Base-by-base conservation (phyloP, 2,797 vertebrate genomes). In the Serranus cabrilla region DNA sequence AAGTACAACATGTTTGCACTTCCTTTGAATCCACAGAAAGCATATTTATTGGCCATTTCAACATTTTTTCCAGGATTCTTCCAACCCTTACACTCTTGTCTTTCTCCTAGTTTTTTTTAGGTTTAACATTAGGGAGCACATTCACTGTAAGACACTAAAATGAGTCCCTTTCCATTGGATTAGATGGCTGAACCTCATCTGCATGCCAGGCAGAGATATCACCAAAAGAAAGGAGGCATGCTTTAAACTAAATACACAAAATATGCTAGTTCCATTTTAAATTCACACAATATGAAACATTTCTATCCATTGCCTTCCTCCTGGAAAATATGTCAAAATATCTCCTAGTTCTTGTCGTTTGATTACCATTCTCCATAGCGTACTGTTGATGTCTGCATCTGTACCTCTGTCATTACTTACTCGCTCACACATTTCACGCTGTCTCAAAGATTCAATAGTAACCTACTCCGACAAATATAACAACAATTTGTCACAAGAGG, bases 401-500 rank as follows among this genome's bases (percentile, higher is more conserved):
- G 31, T 8, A 1, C 3, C n/a, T 18, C 23, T 61, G 76, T 54
- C 55, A 37, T 60, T 56, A 11, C 12, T 27, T 23, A 18, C 17
- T 25, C 1, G 0, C 16, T 64, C 7, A 25, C 49, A 71, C 5
- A n/a, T 79, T 78, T 69, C 11, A 61, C 10, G 10, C 20, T 31
- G 5, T 27, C 5, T 68, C 8, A 57, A 69, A 9, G 14, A 69
- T 56, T 59, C 40, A 64, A 34, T 27, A 55, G 43, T 23, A 51
- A 55, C n/a, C 20, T 31, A 18, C 18, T 57, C 67, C 49, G 52
- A 60, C 49, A 78, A 67, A 54, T n/a, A 58, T 51, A 17, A 45
- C 51, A 75, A 50, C 17, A 52, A 55, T 83, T 68, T 74, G 55
- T 80, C 21, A 12, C 43, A 10, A 34, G 7, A 69, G 51, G 7